These are phyloP conservation scores for Gopherus evgoodei DNA, from an alignment of 2,113 vertebrate species.

Conservation along the genomic window DNA sequence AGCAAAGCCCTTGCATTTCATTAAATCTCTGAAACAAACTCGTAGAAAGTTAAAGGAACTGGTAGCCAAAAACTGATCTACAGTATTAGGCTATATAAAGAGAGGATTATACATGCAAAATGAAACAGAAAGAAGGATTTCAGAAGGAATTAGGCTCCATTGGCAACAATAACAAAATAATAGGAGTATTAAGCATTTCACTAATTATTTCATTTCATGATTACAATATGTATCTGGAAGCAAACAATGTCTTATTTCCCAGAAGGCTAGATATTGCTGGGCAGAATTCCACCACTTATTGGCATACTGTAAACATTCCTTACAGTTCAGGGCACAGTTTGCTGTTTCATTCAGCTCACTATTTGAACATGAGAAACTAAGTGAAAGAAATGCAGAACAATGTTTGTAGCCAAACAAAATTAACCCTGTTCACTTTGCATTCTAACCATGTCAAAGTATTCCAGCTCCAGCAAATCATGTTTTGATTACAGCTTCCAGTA, in stretches of 20 bases:
- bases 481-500: not conserved
- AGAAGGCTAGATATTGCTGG: slow-evolving; percentile 24
- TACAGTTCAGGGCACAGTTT: not conserved
- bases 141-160: not conserved
- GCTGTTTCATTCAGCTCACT: slow-evolving; percentile 35
- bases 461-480: not conserved
- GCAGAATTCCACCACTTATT: slow-evolving; percentile 32
- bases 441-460: not conserved
- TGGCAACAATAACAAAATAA: not conserved
- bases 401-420: slow-evolving; percentile 1
- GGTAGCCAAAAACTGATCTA: not conserved
- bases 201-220: not conserved
- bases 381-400: slow-evolving; percentile 28
- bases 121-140: not conserved
- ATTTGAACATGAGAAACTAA: slow-evolving; percentile 35
- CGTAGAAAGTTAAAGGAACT: not conserved
- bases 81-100: not conserved
- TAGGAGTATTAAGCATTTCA: not conserved
- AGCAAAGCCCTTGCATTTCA: not conserved
- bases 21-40: not conserved
- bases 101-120: not conserved
- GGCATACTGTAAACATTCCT: slow-evolving; percentile 39
- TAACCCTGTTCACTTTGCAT: not conserved
- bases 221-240: not conserved
- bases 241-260: not conserved